Base-by-base conservation (phyloP, 2,797 vertebrate species). In the Sebastes vulpes region DNA sequence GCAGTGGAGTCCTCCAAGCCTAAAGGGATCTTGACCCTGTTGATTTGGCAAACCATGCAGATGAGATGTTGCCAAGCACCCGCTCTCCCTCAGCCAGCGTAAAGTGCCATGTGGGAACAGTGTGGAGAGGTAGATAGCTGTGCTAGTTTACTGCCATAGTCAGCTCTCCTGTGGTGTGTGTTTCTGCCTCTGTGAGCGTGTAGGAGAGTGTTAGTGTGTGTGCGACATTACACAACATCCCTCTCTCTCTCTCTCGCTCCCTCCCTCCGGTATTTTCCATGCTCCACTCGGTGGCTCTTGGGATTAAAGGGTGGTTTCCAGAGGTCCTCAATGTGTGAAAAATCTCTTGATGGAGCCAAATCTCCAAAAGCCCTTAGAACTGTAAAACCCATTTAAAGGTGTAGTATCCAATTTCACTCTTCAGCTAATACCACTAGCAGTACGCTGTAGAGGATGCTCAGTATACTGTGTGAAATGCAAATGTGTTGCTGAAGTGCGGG, bases 31-130 rank as follows among this genome's bases (percentile, higher is more conserved):
- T 79, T 86, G 80, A 81, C 90, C 88, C 75, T 87, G 94, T 83
- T 94, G 87, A 90, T 89, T 86, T 92, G 90, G 84, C 67, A 76
- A 89, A 89, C 79, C 81, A 83, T 87, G 89, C 83, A 87, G 86
- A 89, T 89, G 89, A 94, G 85, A 90, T 88, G 95, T 96, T 96
- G 95, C 96, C 95, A 93, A 93, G 96, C 94, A 90, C 82, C 88
- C 26, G 14, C 57, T 65, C 82, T 88, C 89, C 82, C 82, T 74
- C 61, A 77, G 79, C 84, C 85, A 65, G 65, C 70, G 60, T 71
- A 83, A 83, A 85, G 79, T 48, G 86, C 89, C 92, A 79, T 46
- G 68, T 81, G 91, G 91, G 90, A 91, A 65, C 82, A 16, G 53
- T 60, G 87, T 81, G 84, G 58, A 82, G 77, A 72, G 76, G 77